phyloP scores from a whole-genome alignment of 1,140 invertebrate genomes.

The Eupeodes corollae region DNA sequence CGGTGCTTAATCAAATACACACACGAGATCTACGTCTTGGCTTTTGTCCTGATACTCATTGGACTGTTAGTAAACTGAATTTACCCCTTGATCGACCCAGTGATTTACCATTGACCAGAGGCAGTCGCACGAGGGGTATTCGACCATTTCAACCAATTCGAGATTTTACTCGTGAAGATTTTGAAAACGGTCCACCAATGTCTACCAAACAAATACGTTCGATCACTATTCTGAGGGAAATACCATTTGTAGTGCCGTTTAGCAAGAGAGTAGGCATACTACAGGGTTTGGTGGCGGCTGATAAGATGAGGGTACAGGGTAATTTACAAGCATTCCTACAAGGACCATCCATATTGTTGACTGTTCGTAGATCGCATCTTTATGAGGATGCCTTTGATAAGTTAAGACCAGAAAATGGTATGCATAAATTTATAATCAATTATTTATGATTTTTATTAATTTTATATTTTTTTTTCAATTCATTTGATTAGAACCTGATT shows the following conservation, averaged over 20 bases:
- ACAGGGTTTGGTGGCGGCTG: constrained; percentile 51
- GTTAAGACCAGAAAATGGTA: constrained; percentile 78
- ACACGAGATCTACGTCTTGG: constrained; percentile 59
- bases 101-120: constrained; percentile 47
- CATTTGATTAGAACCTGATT: constrained; percentile 61
- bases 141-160: constrained; percentile 50
- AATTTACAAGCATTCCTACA: constrained; percentile 60
- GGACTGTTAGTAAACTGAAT: constrained; percentile 59
- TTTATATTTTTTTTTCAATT: constrained; percentile 6
- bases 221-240: constrained; percentile 75
- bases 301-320: constrained; percentile 47
- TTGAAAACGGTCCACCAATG: constrained; percentile 68
- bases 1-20: constrained; percentile 67
- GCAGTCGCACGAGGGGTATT: constrained; percentile 44
- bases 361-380: constrained; percentile 78
- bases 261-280: constrained; percentile 77
- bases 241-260: constrained; percentile 89
- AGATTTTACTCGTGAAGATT: constrained; percentile 49
- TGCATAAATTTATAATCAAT: constrained; percentile 9
- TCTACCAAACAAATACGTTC: constrained; percentile 81
- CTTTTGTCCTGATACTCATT: constrained; percentile 67
- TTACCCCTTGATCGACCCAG: constrained; percentile 53
- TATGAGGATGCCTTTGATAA: constrained; percentile 98
- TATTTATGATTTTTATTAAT: not conserved
- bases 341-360: constrained; percentile 64